phyloP scores from a whole-genome alignment of 2,797 vertebrate genomes.

The Amazona finschi region DNA sequence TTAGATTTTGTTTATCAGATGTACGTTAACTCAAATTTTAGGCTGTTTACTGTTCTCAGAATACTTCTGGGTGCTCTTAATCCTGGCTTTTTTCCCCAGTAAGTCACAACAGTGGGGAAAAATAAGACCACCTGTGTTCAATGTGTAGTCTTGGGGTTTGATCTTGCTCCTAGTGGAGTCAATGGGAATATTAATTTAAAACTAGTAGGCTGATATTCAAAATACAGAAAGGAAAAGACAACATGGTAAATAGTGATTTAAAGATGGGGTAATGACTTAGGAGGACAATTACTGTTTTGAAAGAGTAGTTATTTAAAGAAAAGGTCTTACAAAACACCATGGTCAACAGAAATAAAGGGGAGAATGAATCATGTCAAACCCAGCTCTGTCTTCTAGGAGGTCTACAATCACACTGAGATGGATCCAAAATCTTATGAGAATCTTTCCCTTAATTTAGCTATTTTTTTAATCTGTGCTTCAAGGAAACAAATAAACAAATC shows the following conservation, averaged over 20 bases:
- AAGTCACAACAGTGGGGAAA: not conserved
- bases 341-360: not conserved
- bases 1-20: not conserved
- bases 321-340: not conserved
- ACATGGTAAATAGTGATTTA: not conserved
- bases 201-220: not conserved
- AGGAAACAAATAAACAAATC: not conserved
- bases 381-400: not conserved
- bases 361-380: not conserved
- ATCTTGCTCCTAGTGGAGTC: not conserved
- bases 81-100: not conserved
- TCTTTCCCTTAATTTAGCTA: not conserved
- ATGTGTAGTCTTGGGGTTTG: not conserved
- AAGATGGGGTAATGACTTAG: not conserved
- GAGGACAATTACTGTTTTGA: not conserved
- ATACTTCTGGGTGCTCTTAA: not conserved
- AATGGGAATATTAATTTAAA: not conserved
- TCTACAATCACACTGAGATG: not conserved
- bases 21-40: not conserved
- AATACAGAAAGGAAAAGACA: not conserved
- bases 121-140: not conserved
- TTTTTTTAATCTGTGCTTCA: not conserved
- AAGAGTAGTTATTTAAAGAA: not conserved
- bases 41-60: not conserved
- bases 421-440: not conserved